phyloP scores from a whole-genome alignment of 1,140 invertebrate genomes.

The Drosophila prosaltans region DNA sequence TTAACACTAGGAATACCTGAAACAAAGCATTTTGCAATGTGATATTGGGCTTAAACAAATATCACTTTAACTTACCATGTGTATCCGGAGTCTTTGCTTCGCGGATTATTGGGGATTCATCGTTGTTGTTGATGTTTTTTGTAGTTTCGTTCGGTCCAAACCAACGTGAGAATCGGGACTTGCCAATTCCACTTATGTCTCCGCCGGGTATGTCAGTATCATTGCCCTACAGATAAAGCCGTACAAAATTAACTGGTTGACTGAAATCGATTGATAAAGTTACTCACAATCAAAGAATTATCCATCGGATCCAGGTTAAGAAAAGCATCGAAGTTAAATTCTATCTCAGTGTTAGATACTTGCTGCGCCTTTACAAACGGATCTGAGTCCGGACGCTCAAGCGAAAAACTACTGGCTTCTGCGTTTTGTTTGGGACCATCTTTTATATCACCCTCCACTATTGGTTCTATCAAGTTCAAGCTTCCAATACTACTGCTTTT shows the following conservation, averaged over 20 bases:
- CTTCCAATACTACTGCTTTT: conserved; percentile 45
- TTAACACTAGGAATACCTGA: conserved; percentile 69
- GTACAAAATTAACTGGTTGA: not conserved
- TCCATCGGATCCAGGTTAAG: conserved; percentile 87
- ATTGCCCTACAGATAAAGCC: conserved; percentile 25
- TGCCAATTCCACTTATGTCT: conserved; percentile 30
- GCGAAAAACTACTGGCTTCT: not conserved
- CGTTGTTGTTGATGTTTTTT: conserved; percentile 21
- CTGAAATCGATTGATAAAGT: not conserved
- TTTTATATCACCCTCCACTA: conserved; percentile 5
- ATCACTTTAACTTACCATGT: conserved; percentile 37
- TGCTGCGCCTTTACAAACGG: not conserved
- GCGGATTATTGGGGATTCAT: conserved; percentile 15
- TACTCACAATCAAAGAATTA: conserved; percentile 85
- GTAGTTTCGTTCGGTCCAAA: conserved; percentile 57
- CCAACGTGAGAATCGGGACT: conserved; percentile 70
- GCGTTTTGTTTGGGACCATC: not conserved
- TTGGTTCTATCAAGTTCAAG: conserved; percentile 29
- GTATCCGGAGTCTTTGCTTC: conserved; percentile 30
- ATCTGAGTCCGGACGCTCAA: not conserved
- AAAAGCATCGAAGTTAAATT: conserved; percentile 87
- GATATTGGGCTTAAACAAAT: not conserved
- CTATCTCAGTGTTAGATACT: conserved; percentile 37
- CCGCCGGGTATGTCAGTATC: conserved; percentile 28
- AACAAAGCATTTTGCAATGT: not conserved